Conservation (phyloP, 1,140 invertebrate species). For the Cepaea nemoralis region DNA sequence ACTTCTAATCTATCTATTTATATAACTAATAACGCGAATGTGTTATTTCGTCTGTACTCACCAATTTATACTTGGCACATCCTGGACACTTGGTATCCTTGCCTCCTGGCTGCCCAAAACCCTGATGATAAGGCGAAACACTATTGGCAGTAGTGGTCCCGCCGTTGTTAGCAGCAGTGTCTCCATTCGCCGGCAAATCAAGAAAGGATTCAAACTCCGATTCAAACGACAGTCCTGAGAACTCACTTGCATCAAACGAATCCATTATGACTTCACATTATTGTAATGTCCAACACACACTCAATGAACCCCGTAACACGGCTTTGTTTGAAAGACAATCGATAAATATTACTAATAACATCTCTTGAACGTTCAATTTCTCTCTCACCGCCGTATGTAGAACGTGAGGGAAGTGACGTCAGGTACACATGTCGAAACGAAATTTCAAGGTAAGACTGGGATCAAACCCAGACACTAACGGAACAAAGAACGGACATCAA, state of each 20-base stretch:
- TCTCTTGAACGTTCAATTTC: background rate
- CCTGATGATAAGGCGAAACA: background rate
- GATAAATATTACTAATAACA: background rate
- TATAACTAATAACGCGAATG: too few species aligned
- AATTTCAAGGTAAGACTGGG: conserved; percentile 1
- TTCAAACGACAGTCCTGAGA: background rate
- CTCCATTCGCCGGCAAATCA: background rate
- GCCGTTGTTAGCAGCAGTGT: background rate
- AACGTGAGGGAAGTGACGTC: conserved; percentile 23
- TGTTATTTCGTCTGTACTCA: conserved; percentile 1
- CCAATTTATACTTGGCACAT: background rate
- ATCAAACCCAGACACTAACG: background rate
- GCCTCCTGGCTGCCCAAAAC: background rate
- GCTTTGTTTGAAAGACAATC: conserved; percentile 1
- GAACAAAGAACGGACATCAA: too few species aligned
- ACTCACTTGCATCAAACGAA: background rate
- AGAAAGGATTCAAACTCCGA: background rate
- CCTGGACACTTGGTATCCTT: background rate
- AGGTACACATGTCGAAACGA: background rate
- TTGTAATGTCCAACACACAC: background rate
- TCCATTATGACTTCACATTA: background rate
- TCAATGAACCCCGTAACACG: background rate
- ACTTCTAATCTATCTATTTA: too few species aligned
- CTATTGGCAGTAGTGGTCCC: background rate
- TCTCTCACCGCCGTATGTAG: background rate